Conservation (phyloP, 2,113 vertebrate genomes). For the Piliocolobus tephrosceles region DNA sequence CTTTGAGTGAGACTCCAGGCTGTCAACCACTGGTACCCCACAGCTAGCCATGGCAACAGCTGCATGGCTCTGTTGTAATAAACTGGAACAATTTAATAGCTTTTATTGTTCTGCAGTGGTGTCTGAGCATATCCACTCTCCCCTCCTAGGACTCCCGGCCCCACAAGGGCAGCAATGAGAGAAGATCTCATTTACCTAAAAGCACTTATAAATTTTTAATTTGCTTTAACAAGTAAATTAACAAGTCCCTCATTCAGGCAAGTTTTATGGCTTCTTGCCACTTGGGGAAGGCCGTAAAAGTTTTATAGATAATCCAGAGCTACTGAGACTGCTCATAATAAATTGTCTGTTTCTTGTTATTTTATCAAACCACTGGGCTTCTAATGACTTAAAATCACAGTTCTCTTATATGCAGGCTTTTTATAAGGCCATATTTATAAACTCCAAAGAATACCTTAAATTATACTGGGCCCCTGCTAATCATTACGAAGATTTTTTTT, state of each 20-base stretch:
- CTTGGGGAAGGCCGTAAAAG: conserved; percentile 96
- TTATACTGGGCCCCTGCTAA: conserved; percentile 84
- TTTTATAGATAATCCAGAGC: conserved; percentile 99
- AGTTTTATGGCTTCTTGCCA: conserved; percentile 99
- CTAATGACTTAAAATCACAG: conserved; percentile 93
- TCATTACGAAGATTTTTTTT: conserved; percentile 74
- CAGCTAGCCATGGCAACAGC: conserved; percentile 94
- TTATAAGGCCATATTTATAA: conserved; percentile 91
- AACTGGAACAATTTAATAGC: conserved; percentile 96
- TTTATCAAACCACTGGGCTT: conserved; percentile 93
- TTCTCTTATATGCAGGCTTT: conserved; percentile 84
- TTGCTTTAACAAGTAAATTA: conserved; percentile 99
- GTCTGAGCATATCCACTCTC: conserved; percentile 92
- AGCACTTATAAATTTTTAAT: conserved; percentile 99
- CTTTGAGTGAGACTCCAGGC: conserved; percentile 74
- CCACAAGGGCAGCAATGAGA: conserved; percentile 95
- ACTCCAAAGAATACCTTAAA: conserved; percentile 90
- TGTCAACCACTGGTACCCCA: conserved; percentile 89
- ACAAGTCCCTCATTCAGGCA: conserved; percentile 99
- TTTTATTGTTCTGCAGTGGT: conserved; percentile 98
- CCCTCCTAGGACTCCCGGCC: conserved; percentile 92
- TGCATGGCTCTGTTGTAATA: conserved; percentile 91
- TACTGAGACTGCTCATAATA: conserved; percentile 95
- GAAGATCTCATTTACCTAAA: conserved; percentile 99
- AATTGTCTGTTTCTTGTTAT: conserved; percentile 98